Percentiles rank a stretch among this genome's conserved stretches.
Conservation (phyloP, 2,888 invertebrate genomes). For the Catocala sponsa region DNA sequence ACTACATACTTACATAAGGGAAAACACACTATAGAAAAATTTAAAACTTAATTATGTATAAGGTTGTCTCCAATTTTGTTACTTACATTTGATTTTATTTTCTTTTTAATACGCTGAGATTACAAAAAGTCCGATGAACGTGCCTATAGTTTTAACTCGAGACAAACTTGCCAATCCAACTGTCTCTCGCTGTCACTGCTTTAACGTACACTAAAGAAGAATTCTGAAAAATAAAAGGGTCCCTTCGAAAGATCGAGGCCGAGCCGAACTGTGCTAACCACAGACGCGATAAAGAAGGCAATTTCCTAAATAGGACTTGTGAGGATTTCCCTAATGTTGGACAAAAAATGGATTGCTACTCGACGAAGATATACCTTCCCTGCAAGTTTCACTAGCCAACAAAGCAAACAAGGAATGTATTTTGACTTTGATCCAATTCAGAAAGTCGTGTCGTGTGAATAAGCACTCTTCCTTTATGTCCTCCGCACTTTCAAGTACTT, state of each 20-base stretch:
- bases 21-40: too few relatives aligned
- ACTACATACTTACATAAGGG: too few relatives aligned
- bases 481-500: constrained; percentile 31
- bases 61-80: too few relatives aligned
- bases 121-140: too few relatives aligned
- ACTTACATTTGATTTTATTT: too few relatives aligned
- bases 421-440: constrained; percentile 40
- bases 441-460: constrained; percentile 38
- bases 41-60: too few relatives aligned
- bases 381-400: constrained; percentile 42
- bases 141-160: too few relatives aligned
- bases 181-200: constrained; percentile 4
- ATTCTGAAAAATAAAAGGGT: constrained; percentile 58
- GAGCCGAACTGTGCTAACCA: constrained; percentile 68
- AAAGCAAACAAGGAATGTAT: constrained; percentile 26
- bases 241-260: constrained; percentile 56
- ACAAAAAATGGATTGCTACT: constrained; percentile 79
- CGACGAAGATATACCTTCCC: constrained; percentile 59
- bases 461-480: constrained; percentile 38
- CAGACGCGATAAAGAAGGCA: constrained; percentile 79
- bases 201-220: constrained; percentile 60
- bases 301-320: constrained; percentile 82
- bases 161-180: constrained; percentile 12
- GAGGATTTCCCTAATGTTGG: constrained; percentile 82
- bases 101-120: too few relatives aligned